A percentile compares a stretch with the other conserved stretches of the same genome.
These are phyloP conservation scores for Ophioninae sp. DNA, from an alignment of 2,888 invertebrate genomes.

Conservation along the genomic window DNA sequence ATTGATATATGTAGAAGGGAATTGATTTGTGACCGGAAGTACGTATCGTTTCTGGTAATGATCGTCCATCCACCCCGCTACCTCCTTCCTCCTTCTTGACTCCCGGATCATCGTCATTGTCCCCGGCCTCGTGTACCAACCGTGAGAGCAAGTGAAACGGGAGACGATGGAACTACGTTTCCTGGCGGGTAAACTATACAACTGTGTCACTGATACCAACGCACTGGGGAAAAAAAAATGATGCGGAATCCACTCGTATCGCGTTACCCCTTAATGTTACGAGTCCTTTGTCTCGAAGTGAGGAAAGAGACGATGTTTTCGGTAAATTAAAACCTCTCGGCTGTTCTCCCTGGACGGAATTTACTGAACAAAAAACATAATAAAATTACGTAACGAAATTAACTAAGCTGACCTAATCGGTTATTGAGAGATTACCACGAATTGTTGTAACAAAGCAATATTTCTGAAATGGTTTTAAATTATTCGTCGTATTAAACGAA, in stretches of 20 bases:
- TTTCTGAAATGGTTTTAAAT: not conserved
- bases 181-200: constrained; percentile 25
- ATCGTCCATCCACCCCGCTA: constrained; percentile 68
- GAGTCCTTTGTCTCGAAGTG: constrained; percentile 3
- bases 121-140: constrained; percentile 62
- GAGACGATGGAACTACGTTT: constrained; percentile 53
- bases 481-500: too few species aligned
- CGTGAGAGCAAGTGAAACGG: constrained; percentile 53
- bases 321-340: not conserved
- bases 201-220: constrained; percentile 42
- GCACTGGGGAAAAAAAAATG: constrained; percentile 35
- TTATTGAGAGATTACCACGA: not conserved
- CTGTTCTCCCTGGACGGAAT: not conserved
- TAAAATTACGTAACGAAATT: not conserved
- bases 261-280: constrained; percentile 49
- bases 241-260: constrained; percentile 28
- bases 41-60: constrained; percentile 79
- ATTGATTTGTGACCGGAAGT: constrained; percentile 80
- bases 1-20: constrained; percentile 62
- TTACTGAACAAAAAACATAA: too few species aligned
- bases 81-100: not conserved
- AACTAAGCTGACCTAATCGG: not conserved
- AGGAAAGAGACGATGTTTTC: not conserved
- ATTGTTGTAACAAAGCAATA: not conserved
- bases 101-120: constrained; percentile 72